These are phyloP conservation scores for Tetheella fluctuosa DNA, from an alignment of 2,888 invertebrate species.

Conservation along the genomic window DNA sequence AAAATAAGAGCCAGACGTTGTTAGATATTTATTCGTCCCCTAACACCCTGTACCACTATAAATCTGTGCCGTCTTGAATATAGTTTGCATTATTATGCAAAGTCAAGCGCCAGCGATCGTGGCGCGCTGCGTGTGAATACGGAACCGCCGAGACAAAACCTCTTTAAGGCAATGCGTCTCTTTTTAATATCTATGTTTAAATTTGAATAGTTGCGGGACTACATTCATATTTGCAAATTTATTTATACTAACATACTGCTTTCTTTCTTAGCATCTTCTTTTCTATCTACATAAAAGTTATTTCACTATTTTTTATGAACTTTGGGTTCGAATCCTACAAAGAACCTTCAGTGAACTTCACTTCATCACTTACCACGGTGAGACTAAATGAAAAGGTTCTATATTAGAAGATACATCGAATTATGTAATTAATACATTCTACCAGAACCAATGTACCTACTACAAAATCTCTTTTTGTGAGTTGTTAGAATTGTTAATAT, in stretches of 20 bases:
- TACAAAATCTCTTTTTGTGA: too few species aligned
- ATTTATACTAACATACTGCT: too few species aligned
- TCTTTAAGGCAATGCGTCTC: slow-evolving; percentile 35
- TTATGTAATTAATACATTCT: too few species aligned
- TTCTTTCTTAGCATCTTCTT: too few species aligned
- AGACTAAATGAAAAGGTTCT: too few species aligned
- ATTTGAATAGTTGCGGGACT: background rate
- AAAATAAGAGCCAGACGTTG: slow-evolving; percentile 46
- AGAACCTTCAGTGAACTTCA: too few species aligned
- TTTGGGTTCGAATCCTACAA: background rate
- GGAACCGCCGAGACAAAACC: slow-evolving; percentile 38
- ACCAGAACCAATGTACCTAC: too few species aligned
- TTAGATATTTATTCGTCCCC: slow-evolving; percentile 64
- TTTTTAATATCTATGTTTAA: slow-evolving; percentile 26
- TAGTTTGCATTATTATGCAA: slow-evolving; percentile 76
- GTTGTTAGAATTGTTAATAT: too few species aligned
- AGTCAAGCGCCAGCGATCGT: slow-evolving; percentile 57
- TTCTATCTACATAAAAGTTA: too few species aligned
- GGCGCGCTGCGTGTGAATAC: slow-evolving; percentile 52
- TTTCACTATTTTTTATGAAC: too few species aligned
- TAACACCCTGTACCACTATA: slow-evolving; percentile 58
- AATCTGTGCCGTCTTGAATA: slow-evolving; percentile 69
- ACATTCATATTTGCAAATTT: background rate
- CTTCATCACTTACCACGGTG: too few species aligned
- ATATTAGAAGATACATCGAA: too few species aligned